Conservation (phyloP, 2,797 vertebrate species). For the Chromobotia macracanthus region DNA sequence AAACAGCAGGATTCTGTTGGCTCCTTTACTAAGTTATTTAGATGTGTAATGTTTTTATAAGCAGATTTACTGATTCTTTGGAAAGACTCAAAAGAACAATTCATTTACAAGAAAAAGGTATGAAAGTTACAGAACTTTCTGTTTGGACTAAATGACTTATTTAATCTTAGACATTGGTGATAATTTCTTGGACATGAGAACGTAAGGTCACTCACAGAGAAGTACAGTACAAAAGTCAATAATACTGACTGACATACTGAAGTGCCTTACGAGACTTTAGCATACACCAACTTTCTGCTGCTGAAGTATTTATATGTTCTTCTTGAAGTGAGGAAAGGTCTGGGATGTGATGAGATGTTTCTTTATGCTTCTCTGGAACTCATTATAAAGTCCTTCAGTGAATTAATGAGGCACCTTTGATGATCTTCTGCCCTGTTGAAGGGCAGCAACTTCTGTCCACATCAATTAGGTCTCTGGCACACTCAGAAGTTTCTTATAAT, state of each 20-base stretch:
- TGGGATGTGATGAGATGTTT: background rate
- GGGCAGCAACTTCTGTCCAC: background rate
- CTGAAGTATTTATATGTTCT: constrained; percentile 4
- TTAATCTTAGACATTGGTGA: too few relatives aligned
- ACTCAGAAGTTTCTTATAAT: constrained; percentile 9
- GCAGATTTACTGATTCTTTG: too few relatives aligned
- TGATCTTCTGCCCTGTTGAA: constrained; percentile 14
- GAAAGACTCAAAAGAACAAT: background rate
- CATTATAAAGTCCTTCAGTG: constrained; percentile 33
- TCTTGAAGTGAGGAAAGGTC: constrained; percentile 4
- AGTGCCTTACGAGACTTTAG: background rate
- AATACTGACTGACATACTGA: background rate
- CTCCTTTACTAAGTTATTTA: too few relatives aligned
- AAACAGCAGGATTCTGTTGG: too few relatives aligned
- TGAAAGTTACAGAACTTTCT: too few relatives aligned
- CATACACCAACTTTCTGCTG: background rate
- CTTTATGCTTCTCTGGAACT: background rate
- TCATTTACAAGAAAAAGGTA: too few relatives aligned
- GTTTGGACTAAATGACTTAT: too few relatives aligned
- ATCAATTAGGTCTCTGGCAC: constrained; percentile 14
- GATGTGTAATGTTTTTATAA: too few relatives aligned
- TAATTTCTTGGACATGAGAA: too few relatives aligned
- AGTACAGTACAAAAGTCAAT: background rate
- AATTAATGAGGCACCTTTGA: constrained; percentile 35
- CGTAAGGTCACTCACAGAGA: background rate